Evolutionary conservation across 2,797 vertebrate genomes (phyloP).

Genomic region (Cyprinodon diabolis): DNA sequence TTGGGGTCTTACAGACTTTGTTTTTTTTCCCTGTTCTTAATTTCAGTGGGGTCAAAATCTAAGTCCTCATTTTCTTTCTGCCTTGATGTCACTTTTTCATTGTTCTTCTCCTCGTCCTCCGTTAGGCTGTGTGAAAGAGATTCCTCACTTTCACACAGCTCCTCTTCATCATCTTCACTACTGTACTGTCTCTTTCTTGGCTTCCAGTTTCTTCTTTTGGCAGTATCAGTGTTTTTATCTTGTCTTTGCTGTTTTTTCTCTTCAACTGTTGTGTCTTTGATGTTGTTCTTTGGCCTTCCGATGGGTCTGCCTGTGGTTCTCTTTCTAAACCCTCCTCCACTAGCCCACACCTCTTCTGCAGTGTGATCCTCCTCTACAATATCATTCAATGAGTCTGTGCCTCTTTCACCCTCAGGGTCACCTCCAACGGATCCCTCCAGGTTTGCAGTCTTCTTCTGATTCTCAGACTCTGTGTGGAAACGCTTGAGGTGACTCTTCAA

Average conservation of each 20-base stretch:
- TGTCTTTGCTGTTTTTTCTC: background rate
- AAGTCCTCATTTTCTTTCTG: conserved; percentile 2
- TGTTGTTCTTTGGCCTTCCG: conserved; percentile 36
- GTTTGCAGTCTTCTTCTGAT: background rate
- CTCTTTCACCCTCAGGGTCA: background rate
- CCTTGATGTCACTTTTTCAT: conserved; percentile 5
- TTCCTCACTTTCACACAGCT: background rate
- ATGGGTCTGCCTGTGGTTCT: conserved; percentile 38
- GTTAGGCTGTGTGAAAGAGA: too few relatives aligned
- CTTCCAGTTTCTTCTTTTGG: background rate
- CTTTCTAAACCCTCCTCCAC: background rate
- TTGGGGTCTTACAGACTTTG: background rate
- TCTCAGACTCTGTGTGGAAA: conserved; percentile 28
- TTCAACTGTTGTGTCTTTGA: background rate
- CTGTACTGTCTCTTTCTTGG: background rate
- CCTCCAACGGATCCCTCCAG: background rate
- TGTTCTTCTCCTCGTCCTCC: conserved; percentile 6
- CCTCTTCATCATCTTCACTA: conserved; percentile 10
- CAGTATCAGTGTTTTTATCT: background rate
- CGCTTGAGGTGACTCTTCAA: conserved; percentile 63
- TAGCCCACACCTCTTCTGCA: background rate
- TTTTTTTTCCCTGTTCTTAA: conserved; percentile 2
- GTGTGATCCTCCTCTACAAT: background rate
- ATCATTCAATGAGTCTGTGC: background rate
- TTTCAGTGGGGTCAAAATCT: conserved; percentile 13